phyloP scores from a whole-genome alignment of 2,888 invertebrate species.

The Peribatodes rhomboidaria region DNA sequence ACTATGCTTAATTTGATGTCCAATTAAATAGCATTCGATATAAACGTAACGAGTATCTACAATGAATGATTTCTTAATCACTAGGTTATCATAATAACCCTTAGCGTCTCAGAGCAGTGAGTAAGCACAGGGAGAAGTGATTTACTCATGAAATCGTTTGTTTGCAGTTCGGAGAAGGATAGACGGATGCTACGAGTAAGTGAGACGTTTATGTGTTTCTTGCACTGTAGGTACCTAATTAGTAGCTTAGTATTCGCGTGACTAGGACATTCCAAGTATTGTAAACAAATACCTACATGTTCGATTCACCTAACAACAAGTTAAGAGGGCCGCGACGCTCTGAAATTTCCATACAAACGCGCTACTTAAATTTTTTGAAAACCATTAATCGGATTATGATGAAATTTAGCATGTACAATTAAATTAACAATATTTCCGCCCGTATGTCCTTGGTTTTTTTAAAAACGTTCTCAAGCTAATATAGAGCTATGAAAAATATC shows the following conservation, averaged over 20 bases:
- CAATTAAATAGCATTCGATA: no score
- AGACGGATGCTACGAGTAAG: conserved; percentile 17
- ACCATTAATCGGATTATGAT: no score
- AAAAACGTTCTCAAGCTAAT: no score
- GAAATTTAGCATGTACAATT: no score
- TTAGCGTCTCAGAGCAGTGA: conserved; percentile 7
- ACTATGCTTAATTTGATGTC: no score
- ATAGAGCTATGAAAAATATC: no score
- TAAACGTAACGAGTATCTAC: background rate
- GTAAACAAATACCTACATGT: background rate
- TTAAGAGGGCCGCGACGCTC: no score
- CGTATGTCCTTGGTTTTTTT: no score
- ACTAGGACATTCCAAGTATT: background rate
- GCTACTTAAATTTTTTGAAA: no score
- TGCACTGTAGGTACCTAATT: background rate
- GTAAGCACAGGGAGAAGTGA: conserved; percentile 15
- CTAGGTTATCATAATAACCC: conserved; percentile 12
- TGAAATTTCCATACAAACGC: no score
- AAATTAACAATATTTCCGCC: no score
- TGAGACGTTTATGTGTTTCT: conserved; percentile 1
- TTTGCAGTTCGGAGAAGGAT: conserved; percentile 19
- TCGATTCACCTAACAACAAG: no score
- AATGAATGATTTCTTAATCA: background rate
- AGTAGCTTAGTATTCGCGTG: background rate
- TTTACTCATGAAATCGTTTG: conserved; percentile 11